Percentiles rank a stretch among this genome's conserved stretches.
Conservation (phyloP, 2,113 vertebrate genomes). For the Polypterus bichir region DNA sequence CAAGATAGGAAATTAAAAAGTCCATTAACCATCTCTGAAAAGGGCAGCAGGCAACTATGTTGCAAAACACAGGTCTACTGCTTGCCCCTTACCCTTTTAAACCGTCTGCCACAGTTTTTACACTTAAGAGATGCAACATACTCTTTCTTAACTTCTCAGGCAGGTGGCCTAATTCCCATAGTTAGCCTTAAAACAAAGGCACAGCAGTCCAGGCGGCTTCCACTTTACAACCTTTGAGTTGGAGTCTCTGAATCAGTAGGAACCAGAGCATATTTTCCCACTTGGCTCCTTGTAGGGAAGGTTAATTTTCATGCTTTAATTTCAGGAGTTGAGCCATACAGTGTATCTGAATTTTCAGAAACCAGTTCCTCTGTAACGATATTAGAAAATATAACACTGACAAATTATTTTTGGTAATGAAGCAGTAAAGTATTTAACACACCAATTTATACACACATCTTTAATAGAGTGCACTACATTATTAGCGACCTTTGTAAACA, state of each 20-base stretch:
- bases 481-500: too few species aligned
- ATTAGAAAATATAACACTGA: too few species aligned
- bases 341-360: conserved; percentile 77
- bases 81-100: conserved; percentile 34
- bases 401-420: too few species aligned
- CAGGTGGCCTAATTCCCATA: conserved; percentile 29
- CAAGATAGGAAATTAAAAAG: conserved; percentile 10
- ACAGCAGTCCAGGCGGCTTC: conserved; percentile 32
- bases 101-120: conserved; percentile 15
- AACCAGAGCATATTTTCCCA: conserved; percentile 6
- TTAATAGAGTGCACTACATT: too few species aligned
- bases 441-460: too few species aligned
- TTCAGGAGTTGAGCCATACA: conserved; percentile 74
- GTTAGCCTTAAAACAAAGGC: conserved; percentile 37
- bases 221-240: conserved; percentile 38
- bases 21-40: conserved; percentile 28
- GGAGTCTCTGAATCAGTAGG: conserved; percentile 34
- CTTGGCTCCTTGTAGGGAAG: conserved; percentile 7
- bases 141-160: conserved; percentile 13
- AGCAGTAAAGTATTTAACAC: too few species aligned
- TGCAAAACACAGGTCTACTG: conserved; percentile 50
- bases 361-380: conserved; percentile 69
- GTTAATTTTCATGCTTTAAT: conserved; percentile 71
- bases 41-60: conserved; percentile 59
- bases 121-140: conserved; percentile 4